Percentiles rank a stretch among this genome's conserved stretches.
Evolutionary conservation across 2,797 vertebrate genomes (phyloP).

Genomic region (Columba guinea): DNA sequence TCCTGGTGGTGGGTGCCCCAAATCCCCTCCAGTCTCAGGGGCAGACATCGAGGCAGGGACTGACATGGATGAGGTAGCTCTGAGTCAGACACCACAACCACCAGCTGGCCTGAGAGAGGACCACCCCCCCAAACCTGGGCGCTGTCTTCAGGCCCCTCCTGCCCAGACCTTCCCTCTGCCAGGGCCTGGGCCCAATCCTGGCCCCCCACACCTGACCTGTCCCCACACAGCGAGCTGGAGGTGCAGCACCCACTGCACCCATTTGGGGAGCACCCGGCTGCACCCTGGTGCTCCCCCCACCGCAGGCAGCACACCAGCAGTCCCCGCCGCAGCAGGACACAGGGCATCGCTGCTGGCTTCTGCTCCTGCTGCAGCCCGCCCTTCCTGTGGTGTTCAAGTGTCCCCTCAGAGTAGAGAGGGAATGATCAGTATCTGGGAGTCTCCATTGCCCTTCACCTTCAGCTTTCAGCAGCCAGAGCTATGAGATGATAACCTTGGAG

Average conservation of each 20-base stretch:
- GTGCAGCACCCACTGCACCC: accelerated
- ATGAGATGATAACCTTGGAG: accelerated
- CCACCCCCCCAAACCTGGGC: neutral
- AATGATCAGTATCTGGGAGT: accelerated
- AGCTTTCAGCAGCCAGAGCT: accelerated
- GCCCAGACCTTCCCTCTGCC: neutral
- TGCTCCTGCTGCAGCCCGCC: neutral
- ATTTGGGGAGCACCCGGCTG: accelerated
- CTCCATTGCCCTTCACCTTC: accelerated
- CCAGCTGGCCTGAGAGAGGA: neutral
- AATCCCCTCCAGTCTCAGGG: accelerated
- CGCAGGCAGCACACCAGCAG: accelerated
- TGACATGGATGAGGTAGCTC: accelerated
- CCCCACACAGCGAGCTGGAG: accelerated
- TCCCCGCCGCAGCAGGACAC: accelerated
- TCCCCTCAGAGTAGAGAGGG: neutral
- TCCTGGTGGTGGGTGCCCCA: neutral
- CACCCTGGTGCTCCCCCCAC: accelerated
- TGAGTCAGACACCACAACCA: accelerated
- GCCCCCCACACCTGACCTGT: neutral
- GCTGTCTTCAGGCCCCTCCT: neutral
- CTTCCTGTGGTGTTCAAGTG: accelerated
- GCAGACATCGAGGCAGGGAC: accelerated
- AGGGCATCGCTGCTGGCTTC: accelerated
- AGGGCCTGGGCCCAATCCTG: neutral